Conservation (phyloP, 2,888 invertebrate genomes). For the Zaprionus lineosus region DNA sequence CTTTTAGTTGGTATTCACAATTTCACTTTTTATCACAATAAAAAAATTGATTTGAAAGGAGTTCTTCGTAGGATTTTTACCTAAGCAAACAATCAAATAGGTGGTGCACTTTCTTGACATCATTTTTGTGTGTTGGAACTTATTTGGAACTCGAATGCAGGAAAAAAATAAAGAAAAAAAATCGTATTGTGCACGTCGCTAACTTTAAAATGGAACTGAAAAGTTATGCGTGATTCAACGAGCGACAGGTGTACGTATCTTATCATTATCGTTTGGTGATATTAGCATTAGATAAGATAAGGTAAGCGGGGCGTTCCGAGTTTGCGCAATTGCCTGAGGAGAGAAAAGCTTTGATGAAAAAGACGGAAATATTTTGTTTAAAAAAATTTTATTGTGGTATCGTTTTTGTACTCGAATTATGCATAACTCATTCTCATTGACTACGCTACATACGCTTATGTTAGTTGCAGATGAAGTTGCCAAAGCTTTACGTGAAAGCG, state of each 20-base stretch:
- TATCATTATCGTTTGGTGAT: constrained; percentile 47
- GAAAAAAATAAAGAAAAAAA: too few species aligned
- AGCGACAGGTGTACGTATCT: constrained; percentile 54
- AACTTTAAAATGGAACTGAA: constrained; percentile 67
- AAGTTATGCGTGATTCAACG: constrained; percentile 35
- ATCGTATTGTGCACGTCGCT: constrained; percentile 52
- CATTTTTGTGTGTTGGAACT: constrained; percentile 39
- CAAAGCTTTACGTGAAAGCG: constrained; percentile 20
- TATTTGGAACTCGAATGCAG: constrained; percentile 1
- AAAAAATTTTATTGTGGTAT: constrained; percentile 56
- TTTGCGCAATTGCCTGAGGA: constrained; percentile 33
- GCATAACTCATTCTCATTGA: constrained; percentile 67
- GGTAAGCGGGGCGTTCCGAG: constrained; percentile 16
- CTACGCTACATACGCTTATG: constrained; percentile 70
- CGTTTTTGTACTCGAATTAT: constrained; percentile 70
- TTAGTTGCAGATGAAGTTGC: constrained; percentile 53
- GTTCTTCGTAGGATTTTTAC: too few species aligned
- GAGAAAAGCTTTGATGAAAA: neutral
- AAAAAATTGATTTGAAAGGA: too few species aligned
- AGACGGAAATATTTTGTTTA: constrained; percentile 14
- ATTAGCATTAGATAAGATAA: constrained; percentile 46
- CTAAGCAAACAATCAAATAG: constrained; percentile 76
- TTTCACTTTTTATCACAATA: too few species aligned
- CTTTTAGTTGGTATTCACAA: too few species aligned
- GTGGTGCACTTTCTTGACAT: constrained; percentile 71